Percentiles rank a stretch among this genome's conserved stretches.
Evolutionary conservation across 2,797 vertebrate species (phyloP).

Genomic region (Perdix hodgsoniae): DNA sequence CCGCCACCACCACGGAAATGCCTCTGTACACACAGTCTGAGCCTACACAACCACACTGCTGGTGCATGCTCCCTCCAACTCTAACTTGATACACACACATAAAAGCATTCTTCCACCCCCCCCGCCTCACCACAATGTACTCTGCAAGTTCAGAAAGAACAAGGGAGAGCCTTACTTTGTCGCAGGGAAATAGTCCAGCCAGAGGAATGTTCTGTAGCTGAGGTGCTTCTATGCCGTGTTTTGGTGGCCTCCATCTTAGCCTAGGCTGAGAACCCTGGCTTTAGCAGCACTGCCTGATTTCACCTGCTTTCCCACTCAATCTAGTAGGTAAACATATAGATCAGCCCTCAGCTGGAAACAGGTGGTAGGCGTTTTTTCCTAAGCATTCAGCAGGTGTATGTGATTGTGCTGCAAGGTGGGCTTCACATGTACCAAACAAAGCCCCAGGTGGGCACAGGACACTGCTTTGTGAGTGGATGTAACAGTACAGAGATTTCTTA

Average conservation of each 20-base stretch:
- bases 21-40: background rate
- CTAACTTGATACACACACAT: background rate
- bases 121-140: background rate
- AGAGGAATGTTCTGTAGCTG: background rate
- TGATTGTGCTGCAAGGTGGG: background rate
- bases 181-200: background rate
- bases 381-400: background rate
- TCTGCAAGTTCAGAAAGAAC: background rate
- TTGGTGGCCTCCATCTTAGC: background rate
- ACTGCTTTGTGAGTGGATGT: background rate
- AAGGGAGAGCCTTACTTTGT: background rate
- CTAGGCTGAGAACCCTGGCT: background rate
- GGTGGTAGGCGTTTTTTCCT: background rate
- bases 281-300: background rate
- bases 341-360: fast-evolving
- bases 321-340: background rate
- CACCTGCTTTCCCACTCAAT: background rate
- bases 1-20: background rate
- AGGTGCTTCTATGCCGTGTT: background rate
- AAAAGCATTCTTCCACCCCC: background rate
- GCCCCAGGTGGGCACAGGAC: background rate
- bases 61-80: background rate
- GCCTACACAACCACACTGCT: background rate
- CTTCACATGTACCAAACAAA: background rate
- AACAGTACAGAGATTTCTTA: background rate